Conservation (phyloP, 2,797 vertebrate species). For the Cyclopterus lumpus region DNA sequence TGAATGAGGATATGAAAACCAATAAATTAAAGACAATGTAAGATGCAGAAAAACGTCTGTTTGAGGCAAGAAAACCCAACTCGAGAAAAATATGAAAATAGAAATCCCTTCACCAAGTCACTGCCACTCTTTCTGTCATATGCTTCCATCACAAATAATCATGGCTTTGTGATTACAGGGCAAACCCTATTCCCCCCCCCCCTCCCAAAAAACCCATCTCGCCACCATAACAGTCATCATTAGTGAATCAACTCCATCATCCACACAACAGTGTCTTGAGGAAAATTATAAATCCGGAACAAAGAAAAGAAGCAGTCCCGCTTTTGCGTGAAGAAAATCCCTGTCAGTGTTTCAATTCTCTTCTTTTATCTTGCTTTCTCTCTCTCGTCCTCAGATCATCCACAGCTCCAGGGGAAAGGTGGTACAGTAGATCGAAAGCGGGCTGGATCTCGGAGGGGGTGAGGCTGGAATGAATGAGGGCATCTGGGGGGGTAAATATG, state of each 20-base stretch:
- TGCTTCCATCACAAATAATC: slow-evolving; percentile 72
- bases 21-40: slow-evolving; percentile 19
- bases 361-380: slow-evolving; percentile 57
- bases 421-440: slow-evolving; percentile 64
- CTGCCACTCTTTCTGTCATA: slow-evolving; percentile 54
- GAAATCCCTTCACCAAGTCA: slow-evolving; percentile 60
- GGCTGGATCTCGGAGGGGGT: slow-evolving; percentile 58
- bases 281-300: slow-evolving; percentile 61
- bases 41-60: slow-evolving; percentile 32
- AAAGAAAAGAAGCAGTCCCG: slow-evolving; percentile 62
- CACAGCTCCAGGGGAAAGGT: slow-evolving; percentile 70
- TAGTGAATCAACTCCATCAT: slow-evolving; percentile 32
- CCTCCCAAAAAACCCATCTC: slow-evolving; percentile 49
- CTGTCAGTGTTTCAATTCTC: slow-evolving; percentile 50
- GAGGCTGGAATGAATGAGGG: slow-evolving; percentile 62
- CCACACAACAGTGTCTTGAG: slow-evolving; percentile 28
- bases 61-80: slow-evolving; percentile 15
- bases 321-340: slow-evolving; percentile 46
- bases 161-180: slow-evolving; percentile 51
- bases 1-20: slow-evolving; percentile 16
- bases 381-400: slow-evolving; percentile 59
- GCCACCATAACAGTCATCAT: slow-evolving; percentile 43
- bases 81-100: slow-evolving; percentile 45
- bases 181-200: slow-evolving; percentile 40
- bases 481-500: slow-evolving; percentile 68